These are phyloP conservation scores for Cassiopea xamachana DNA, from an alignment of 30 jellyfish, hydroid and myxozoan species.

Conservation along the genomic window DNA sequence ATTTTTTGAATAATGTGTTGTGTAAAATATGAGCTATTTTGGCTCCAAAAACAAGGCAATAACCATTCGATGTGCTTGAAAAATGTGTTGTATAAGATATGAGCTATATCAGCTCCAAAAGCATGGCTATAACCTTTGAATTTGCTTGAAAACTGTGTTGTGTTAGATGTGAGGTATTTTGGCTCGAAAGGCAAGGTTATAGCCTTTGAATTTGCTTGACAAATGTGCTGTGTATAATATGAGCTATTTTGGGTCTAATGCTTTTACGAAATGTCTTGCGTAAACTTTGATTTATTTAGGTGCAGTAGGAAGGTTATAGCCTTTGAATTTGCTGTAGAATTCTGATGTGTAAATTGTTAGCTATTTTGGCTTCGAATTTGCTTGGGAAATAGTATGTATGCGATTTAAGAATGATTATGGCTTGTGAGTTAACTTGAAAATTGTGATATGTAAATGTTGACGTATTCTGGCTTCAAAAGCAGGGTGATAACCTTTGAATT, in stretches of 20 bases:
- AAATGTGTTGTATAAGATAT: neutral
- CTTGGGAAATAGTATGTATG: too few species aligned
- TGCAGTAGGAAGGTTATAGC: too few species aligned
- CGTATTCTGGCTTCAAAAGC: neutral
- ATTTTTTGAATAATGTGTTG: too few species aligned
- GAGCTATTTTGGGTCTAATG: neutral
- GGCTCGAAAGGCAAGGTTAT: neutral
- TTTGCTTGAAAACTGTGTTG: neutral
- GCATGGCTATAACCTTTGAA: neutral
- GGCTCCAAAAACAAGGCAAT: neutral
- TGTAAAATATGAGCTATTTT: neutral
- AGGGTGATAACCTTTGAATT: neutral
- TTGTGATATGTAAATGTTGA: too few species aligned
- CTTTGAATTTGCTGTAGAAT: too few species aligned
- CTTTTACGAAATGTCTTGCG: too few species aligned
- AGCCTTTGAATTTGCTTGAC: neutral
- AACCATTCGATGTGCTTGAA: neutral
- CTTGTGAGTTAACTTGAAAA: too few species aligned
- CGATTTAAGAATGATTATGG: too few species aligned
- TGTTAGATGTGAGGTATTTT: neutral
- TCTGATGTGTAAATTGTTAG: too few species aligned
- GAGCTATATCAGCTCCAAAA: neutral
- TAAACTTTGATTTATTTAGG: too few species aligned
- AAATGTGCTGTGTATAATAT: neutral
- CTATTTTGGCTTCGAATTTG: too few species aligned